These are phyloP conservation scores for Notamacropus eugenii DNA, from an alignment of 2,797 vertebrate species.

Conservation along the genomic window DNA sequence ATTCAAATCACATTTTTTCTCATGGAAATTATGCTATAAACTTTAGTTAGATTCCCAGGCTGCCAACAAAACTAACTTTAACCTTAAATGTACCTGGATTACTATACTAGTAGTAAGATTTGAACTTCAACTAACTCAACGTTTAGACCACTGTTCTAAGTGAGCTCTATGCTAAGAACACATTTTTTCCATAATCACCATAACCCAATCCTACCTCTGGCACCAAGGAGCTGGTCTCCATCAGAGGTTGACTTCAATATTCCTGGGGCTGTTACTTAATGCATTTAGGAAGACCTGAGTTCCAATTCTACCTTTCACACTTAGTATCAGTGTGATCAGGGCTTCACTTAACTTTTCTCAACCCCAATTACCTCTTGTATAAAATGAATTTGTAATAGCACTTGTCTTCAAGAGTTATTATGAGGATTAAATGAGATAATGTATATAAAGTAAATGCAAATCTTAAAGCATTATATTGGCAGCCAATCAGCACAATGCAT, in stretches of 20 bases:
- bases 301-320: not conserved
- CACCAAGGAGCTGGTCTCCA: not conserved
- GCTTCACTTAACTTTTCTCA: not conserved
- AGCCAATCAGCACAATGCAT: no score
- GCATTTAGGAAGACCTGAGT: not conserved
- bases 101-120: not conserved
- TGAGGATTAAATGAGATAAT: no score
- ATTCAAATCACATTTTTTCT: not conserved
- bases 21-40: not conserved
- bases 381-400: not conserved
- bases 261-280: not conserved
- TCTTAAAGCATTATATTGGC: no score
- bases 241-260: not conserved
- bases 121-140: not conserved
- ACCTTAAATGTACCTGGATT: not conserved
- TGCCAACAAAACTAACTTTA: not conserved
- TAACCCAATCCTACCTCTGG: not conserved
- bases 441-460: no score
- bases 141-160: not conserved
- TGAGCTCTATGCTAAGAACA: not conserved
- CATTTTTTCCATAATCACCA: not conserved
- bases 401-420: not conserved
- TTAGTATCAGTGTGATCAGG: not conserved
- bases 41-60: not conserved
- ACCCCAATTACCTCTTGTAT: not conserved